These are phyloP conservation scores for Mormyrus hasselquistii DNA, from an alignment of 2,797 vertebrate species.

Conservation along the genomic window DNA sequence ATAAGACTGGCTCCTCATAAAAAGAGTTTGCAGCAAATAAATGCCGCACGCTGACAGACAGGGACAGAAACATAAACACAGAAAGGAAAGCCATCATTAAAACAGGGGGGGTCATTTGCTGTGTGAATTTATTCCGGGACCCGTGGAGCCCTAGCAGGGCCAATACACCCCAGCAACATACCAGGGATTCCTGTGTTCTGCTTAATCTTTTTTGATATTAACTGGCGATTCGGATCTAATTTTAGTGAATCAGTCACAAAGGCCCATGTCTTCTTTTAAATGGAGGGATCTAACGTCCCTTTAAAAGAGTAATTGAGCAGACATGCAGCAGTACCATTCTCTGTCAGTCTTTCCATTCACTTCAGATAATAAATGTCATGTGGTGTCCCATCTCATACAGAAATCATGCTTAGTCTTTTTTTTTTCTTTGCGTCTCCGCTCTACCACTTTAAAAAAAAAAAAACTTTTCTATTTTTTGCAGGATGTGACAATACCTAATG, in stretches of 20 bases:
- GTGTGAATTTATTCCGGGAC: not conserved
- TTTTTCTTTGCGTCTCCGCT: not conserved
- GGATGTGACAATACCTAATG: conserved; percentile 30
- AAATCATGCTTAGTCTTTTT: conserved; percentile 36
- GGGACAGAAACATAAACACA: not conserved
- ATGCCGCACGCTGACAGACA: not conserved
- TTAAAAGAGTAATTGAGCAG: conserved; percentile 31
- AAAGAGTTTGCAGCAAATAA: not conserved
- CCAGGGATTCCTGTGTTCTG: conserved; percentile 15
- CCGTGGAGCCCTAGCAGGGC: not conserved
- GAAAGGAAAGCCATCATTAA: conserved; percentile 2
- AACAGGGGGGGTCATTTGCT: not conserved
- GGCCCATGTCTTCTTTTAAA: conserved; percentile 30
- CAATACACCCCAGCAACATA: conserved; percentile 1
- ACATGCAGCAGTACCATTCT: conserved; percentile 25
- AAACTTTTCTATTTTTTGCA: conserved; percentile 28
- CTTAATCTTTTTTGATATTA: conserved; percentile 35
- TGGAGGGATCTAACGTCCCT: conserved; percentile 4
- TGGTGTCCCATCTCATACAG: conserved; percentile 45
- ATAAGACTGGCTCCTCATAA: not conserved
- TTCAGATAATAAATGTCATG: conserved; percentile 44
- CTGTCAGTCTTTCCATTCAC: conserved; percentile 27
- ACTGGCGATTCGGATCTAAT: conserved; percentile 35
- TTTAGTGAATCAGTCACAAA: conserved; percentile 35
- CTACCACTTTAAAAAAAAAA: conserved; percentile 22